Evolutionary conservation across 2,888 invertebrate species (phyloP).

Genomic region (Steinernema carpocapsae): DNA sequence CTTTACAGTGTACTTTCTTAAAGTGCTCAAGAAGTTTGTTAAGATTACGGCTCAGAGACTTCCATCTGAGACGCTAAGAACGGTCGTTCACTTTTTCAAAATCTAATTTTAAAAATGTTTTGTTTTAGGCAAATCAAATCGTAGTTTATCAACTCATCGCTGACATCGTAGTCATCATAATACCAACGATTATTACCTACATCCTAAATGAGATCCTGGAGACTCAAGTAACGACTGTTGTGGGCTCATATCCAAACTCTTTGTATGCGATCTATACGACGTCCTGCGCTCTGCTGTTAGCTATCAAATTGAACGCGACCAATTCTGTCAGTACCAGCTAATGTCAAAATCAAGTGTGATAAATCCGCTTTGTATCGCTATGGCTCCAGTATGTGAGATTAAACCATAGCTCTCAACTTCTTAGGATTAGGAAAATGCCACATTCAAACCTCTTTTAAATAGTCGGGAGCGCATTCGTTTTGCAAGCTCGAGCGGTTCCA

Average conservation of each 20-base stretch:
- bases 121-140: slow-evolving; percentile 20
- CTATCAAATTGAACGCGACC: background rate
- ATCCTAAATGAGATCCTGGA: background rate
- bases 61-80: background rate
- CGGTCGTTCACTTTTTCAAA: background rate
- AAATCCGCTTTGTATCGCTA: no score
- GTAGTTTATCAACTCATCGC: background rate
- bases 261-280: slow-evolving; percentile 11
- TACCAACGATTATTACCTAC: background rate
- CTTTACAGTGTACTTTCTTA: background rate
- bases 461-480: no score
- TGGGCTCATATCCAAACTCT: slow-evolving; percentile 5
- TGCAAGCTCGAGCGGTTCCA: no score
- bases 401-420: no score
- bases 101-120: background rate
- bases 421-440: no score
- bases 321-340: no score
- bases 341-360: no score
- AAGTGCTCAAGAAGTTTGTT: background rate
- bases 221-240: background rate
- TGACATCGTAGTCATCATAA: background rate
- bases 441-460: no score
- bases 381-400: no score
- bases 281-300: background rate
- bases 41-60: background rate